These are phyloP conservation scores for Rhingia rostrata DNA, from an alignment of 2,888 invertebrate species.

Conservation along the genomic window DNA sequence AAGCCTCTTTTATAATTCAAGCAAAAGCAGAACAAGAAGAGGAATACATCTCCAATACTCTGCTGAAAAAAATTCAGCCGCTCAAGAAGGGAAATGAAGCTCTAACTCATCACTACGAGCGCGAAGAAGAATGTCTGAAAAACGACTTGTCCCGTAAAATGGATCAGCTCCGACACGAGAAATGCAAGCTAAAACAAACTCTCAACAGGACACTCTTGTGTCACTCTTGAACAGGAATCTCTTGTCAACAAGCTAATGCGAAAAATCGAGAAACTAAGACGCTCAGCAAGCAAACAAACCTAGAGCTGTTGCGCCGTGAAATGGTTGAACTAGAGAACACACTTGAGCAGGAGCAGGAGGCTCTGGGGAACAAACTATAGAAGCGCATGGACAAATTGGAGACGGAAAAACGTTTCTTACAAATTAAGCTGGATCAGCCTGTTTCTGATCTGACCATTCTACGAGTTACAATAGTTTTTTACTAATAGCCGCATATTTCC, in stretches of 20 bases:
- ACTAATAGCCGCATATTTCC: too few relatives aligned
- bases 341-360: constrained; percentile 99
- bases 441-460: constrained; percentile 97
- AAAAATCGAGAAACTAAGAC: constrained; percentile 98
- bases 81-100: constrained; percentile 99
- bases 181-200: constrained; percentile 97
- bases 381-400: constrained; percentile 99
- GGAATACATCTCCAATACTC: constrained; percentile 98
- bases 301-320: constrained; percentile 97
- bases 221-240: constrained; percentile 98
- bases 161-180: constrained; percentile 97
- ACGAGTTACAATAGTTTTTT: too few relatives aligned
- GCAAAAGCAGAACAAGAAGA: constrained; percentile 99
- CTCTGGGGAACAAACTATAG: constrained; percentile 98
- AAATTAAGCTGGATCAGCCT: constrained; percentile 97
- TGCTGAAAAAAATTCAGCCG: constrained; percentile 98
- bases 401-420: constrained; percentile 96
- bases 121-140: constrained; percentile 99
- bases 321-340: constrained; percentile 99
- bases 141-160: constrained; percentile 98
- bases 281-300: constrained; percentile 95
- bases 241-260: constrained; percentile 98
- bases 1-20: constrained; percentile 99
- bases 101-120: constrained; percentile 98
- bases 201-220: constrained; percentile 98